Evolutionary conservation across 2,888 invertebrate species (phyloP), one percentile per base, ranked within the genome.

Genomic region (Protodeltote pygarga): DNA sequence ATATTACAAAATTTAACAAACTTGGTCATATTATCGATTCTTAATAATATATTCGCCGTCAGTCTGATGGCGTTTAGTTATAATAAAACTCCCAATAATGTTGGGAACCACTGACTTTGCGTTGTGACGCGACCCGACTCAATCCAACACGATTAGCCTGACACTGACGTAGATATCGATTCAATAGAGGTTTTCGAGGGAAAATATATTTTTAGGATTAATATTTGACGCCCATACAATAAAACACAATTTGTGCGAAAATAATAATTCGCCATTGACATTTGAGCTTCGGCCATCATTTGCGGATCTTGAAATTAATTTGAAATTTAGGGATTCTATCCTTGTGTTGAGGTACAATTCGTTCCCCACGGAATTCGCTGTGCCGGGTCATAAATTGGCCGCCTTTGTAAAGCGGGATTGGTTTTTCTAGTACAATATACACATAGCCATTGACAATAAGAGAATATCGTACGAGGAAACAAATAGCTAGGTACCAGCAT

Each of bases 381-480:
- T 74, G 72, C 65, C 69, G 73, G 69, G 72, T 77, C 83, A 83
- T 83, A 83, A 85, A 86, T 86, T 85, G 85, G 73, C 73, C 58
- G 73, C 80, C 77, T 83, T 87, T 87, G 85, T 87, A 71, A 54
- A 67, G 44, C 71, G 81, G 73, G 83, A 86, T 87, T 86, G 85
- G 81, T 85, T 87, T 84, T 85, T 81, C 79, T 81, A 78, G 73
- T 75, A 75, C 77, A 72, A 75, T 71, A 71, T 73, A 73, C 71
- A 65, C 44, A 61, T 60, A 65, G 55, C 57, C 47, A 49, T 59
- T 50, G 55, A 48, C 59, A 61, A 65, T 70, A 67, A 73, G 61
- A 65, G 65, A 68, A 72, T 64, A 66, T 62, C 37, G 62, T 48
- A 45, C 52, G 52, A 54, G 66, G 55, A 65, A 68, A 65, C 59